These are phyloP conservation scores for Thyatira batis DNA, from an alignment of 2,888 invertebrate genomes.

Conservation along the genomic window DNA sequence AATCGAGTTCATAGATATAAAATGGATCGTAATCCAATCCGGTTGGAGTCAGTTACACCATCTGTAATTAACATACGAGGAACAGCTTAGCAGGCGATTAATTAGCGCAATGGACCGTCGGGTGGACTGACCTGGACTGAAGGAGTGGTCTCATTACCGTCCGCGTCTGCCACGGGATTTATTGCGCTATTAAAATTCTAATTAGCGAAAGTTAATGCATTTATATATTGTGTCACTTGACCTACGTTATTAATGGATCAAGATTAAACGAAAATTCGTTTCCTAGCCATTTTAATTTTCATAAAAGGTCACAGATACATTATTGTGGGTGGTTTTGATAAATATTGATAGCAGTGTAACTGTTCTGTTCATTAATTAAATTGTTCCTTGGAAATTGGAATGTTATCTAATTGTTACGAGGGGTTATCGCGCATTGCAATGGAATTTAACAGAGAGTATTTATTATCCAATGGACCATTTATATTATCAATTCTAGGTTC, in stretches of 20 bases:
- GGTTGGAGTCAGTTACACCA: constrained; percentile 23
- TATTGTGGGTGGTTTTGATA: background rate
- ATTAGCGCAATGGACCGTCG: constrained; percentile 48
- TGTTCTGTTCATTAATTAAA: constrained; percentile 1
- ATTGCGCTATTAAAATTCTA: constrained; percentile 58
- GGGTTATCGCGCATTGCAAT: constrained; percentile 27
- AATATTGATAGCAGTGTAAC: background rate
- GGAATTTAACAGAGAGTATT: background rate
- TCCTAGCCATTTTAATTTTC: background rate
- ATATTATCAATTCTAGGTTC: background rate
- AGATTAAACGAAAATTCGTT: background rate
- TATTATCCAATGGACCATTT: background rate
- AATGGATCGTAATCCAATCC: constrained; percentile 1
- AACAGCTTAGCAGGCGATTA: constrained; percentile 55
- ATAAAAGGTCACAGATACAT: background rate
- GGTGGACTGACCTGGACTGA: constrained; percentile 43
- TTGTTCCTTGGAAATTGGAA: background rate
- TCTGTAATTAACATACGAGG: constrained; percentile 45
- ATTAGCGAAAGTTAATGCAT: constrained; percentile 58
- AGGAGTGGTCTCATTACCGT: constrained; percentile 47
- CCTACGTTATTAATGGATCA: constrained; percentile 10
- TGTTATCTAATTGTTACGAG: constrained; percentile 20
- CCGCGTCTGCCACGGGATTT: constrained; percentile 42
- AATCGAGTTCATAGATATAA: constrained; percentile 1
- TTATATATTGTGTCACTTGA: constrained; percentile 27